phyloP scores from a whole-genome alignment of 1,140 invertebrate genomes.

The Drosophila murphyi region DNA sequence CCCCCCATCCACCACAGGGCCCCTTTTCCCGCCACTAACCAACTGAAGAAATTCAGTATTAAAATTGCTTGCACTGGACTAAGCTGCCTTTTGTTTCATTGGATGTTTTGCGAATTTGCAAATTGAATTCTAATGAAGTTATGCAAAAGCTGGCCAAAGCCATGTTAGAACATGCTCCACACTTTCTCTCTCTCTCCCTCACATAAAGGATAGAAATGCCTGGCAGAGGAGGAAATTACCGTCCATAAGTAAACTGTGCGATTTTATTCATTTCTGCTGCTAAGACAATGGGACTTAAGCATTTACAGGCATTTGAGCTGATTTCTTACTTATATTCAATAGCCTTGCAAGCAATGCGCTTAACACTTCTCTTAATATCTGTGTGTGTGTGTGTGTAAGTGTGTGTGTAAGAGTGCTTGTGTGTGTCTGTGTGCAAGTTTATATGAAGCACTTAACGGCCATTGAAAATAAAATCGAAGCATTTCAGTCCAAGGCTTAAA shows the following conservation, averaged over 20 bases:
- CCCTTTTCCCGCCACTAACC: background rate
- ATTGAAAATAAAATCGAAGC: too few species aligned
- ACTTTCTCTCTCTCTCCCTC: background rate
- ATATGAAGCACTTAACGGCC: too few species aligned
- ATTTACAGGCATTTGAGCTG: conserved; percentile 13
- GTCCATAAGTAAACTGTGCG: background rate
- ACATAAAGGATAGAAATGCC: background rate
- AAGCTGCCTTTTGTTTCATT: conserved; percentile 17
- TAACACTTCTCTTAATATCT: background rate
- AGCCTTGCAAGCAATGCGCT: background rate
- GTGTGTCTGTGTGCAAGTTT: background rate
- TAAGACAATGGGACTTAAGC: conserved; percentile 14
- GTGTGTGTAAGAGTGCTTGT: background rate
- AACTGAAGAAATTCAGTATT: conserved; percentile 7
- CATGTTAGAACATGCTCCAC: conserved; percentile 2
- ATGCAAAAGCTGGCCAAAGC: background rate
- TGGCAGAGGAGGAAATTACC: too few species aligned
- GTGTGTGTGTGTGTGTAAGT: conserved; percentile 1
- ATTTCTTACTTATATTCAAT: conserved; percentile 10
- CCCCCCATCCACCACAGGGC: background rate
- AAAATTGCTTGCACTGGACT: conserved; percentile 18
- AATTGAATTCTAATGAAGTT: conserved; percentile 47
- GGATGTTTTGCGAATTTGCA: conserved; percentile 12
- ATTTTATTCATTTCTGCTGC: background rate
- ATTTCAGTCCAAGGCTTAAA: background rate